Evolutionary conservation across 2,797 vertebrate genomes (phyloP).

Genomic region (Amblyraja radiata): DNA sequence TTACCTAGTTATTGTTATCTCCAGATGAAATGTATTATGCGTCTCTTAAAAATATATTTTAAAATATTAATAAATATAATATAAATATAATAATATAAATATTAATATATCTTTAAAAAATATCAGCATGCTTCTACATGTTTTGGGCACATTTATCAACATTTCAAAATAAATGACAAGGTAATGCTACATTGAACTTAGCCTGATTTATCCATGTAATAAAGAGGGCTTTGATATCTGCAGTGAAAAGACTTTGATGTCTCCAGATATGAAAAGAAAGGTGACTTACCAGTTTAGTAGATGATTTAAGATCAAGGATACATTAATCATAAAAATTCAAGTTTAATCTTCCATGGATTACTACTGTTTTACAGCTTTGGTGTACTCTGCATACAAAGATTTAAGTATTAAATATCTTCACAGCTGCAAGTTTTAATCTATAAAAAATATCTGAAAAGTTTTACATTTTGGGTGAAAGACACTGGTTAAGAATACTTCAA

Average conservation of each 20-base stretch:
- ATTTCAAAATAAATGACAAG: background rate
- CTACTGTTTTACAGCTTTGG: slow-evolving; percentile 41
- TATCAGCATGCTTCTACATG: background rate
- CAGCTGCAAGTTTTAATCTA: slow-evolving; percentile 42
- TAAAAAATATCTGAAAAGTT: slow-evolving; percentile 9
- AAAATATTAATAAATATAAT: background rate
- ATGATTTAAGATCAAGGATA: slow-evolving; percentile 22
- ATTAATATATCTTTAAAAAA: background rate
- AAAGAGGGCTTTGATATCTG: background rate
- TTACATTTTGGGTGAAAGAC: background rate
- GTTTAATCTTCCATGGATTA: slow-evolving; percentile 39
- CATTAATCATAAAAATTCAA: slow-evolving; percentile 35
- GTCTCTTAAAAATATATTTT: background rate
- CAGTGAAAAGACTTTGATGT: accelerated
- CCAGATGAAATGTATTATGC: background rate
- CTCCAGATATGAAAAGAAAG: slow-evolving; percentile 27
- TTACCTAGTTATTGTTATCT: background rate
- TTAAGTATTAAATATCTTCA: slow-evolving; percentile 15
- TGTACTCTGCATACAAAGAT: slow-evolving; percentile 22
- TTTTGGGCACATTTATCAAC: background rate
- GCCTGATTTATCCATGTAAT: slow-evolving; percentile 41
- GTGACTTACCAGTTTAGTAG: slow-evolving; percentile 6
- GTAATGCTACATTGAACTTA: slow-evolving; percentile 40
- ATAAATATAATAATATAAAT: background rate
- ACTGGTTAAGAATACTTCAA: background rate